Percentiles rank a stretch among this genome's conserved stretches.
Evolutionary conservation across 1,140 invertebrate species (phyloP).

Genomic region (Brachionus rotundiformis): DNA sequence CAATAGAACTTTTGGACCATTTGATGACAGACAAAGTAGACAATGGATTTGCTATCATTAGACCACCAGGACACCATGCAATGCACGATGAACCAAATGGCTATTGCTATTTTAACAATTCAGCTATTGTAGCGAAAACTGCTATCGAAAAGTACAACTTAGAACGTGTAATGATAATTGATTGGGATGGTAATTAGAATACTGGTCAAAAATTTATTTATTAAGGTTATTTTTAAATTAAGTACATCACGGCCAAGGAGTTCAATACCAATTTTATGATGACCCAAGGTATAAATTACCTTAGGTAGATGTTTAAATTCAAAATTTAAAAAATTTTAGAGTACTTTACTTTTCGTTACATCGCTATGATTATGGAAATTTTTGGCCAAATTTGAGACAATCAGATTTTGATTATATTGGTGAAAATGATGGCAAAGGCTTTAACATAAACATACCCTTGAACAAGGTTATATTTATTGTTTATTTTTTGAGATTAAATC

Average conservation of each 20-base stretch:
- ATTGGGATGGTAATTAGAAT: conserved; percentile 81
- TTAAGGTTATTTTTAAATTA: not conserved
- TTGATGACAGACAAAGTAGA: conserved; percentile 70
- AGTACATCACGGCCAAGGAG: conserved; percentile 70
- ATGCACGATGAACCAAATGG: conserved; percentile 82
- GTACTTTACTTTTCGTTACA: conserved; percentile 97
- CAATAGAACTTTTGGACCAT: conserved; percentile 76
- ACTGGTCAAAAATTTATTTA: no score
- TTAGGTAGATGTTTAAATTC: not conserved
- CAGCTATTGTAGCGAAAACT: conserved; percentile 82
- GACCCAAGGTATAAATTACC: conserved; percentile 72
- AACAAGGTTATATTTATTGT: conserved; percentile 68
- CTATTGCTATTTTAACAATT: conserved; percentile 96
- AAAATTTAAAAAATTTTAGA: conserved; percentile 65
- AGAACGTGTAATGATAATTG: conserved; percentile 81
- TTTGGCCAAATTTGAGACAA: conserved; percentile 87
- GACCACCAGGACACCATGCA: conserved; percentile 96
- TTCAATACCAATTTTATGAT: conserved; percentile 90
- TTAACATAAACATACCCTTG: conserved; percentile 88
- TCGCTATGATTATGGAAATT: conserved; percentile 82
- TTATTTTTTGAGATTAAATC: no score
- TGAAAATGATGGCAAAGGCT: conserved; percentile 73
- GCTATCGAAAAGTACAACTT: conserved; percentile 70
- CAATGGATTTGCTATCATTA: conserved; percentile 48
- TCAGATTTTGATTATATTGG: conserved; percentile 84